These are phyloP conservation scores for Euplagia quadripunctaria DNA, from an alignment of 2,888 invertebrate genomes.

Conservation along the genomic window DNA sequence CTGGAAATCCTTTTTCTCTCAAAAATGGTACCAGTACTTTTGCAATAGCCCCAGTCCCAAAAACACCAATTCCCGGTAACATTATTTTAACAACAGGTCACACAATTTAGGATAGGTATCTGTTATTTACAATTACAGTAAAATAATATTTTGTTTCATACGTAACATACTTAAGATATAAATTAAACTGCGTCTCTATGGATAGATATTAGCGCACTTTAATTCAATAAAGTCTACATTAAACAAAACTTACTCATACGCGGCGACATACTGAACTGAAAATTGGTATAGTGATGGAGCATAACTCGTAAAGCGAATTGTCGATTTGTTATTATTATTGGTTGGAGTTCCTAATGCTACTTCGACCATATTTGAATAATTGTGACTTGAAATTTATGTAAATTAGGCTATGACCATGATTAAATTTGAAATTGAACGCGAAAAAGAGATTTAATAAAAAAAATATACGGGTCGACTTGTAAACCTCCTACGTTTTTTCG, in stretches of 20 bases:
- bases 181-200: not conserved
- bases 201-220: not conserved
- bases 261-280: conserved; percentile 15
- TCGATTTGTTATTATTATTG: not conserved
- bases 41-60: conserved; percentile 95
- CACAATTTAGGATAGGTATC: conserved; percentile 4
- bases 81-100: conserved; percentile 77
- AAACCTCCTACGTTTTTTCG: too few species aligned
- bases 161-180: conserved; percentile 28
- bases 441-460: too few species aligned
- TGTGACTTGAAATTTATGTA: too few species aligned
- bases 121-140: conserved; percentile 14
- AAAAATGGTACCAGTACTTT: conserved; percentile 96
- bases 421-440: too few species aligned
- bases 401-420: too few species aligned
- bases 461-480: too few species aligned
- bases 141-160: conserved; percentile 25
- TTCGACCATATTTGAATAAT: too few species aligned
- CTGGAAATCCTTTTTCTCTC: conserved; percentile 96
- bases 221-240: conserved; percentile 3
- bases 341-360: not conserved
- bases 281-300: not conserved
- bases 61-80: conserved; percentile 97
- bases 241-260: conserved; percentile 13
- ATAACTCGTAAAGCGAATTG: not conserved